These are phyloP conservation scores for Hymenochirus boettgeri DNA, from an alignment of 2,113 vertebrate species.

Conservation along the genomic window DNA sequence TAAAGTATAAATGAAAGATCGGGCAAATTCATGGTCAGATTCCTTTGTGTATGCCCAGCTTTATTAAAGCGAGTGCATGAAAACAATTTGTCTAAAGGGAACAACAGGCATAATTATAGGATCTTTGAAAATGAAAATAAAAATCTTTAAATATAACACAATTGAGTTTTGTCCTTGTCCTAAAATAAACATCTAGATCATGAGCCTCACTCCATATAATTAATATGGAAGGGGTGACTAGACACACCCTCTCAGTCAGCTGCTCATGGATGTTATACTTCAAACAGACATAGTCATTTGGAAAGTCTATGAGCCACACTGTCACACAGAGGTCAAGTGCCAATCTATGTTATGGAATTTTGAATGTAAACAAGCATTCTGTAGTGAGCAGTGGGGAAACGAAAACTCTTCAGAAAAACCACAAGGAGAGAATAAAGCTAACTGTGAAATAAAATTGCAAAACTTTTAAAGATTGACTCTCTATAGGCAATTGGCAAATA, in stretches of 20 bases:
- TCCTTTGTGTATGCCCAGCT: too few species aligned
- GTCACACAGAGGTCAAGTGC: slow-evolving; percentile 16
- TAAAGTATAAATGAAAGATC: too few species aligned
- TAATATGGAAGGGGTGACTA: neutral
- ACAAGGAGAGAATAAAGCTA: neutral
- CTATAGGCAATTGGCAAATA: slow-evolving; percentile 19
- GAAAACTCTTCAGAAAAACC: neutral
- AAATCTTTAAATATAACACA: too few species aligned
- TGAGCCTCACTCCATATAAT: slow-evolving; percentile 11
- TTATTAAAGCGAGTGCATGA: too few species aligned
- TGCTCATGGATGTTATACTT: slow-evolving; percentile 15
- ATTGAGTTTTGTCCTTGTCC: slow-evolving; percentile 2
- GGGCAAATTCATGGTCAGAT: too few species aligned
- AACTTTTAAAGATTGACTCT: slow-evolving; percentile 33
- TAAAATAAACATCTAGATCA: slow-evolving; percentile 6
- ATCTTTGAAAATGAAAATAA: too few species aligned
- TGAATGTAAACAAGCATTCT: neutral
- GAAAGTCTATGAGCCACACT: slow-evolving; percentile 5
- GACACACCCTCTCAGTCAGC: slow-evolving; percentile 31
- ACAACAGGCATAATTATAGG: too few species aligned
- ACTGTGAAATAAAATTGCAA: slow-evolving; percentile 19
- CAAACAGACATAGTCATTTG: slow-evolving; percentile 15
- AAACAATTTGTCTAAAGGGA: too few species aligned
- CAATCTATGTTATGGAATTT: slow-evolving; percentile 6
- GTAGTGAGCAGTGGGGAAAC: neutral